Evolutionary conservation across 2,888 invertebrate genomes (phyloP).

Genomic region (Perithous albicinctus): DNA sequence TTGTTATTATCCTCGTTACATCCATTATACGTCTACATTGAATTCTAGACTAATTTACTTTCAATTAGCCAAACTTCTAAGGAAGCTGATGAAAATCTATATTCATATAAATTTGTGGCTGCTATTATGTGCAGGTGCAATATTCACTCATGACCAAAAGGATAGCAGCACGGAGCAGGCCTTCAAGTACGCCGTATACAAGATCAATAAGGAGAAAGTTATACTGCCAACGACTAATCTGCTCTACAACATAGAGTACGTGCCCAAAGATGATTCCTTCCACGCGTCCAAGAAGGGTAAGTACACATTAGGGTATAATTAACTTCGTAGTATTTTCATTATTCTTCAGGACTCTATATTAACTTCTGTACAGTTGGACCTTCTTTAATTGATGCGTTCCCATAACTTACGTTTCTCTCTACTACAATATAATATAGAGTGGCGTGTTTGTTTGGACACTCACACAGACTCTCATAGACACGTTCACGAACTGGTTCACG

Average conservation of each 20-base stretch:
- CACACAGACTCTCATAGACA: too few species aligned
- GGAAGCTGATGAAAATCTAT: not conserved
- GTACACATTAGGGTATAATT: conserved; percentile 47
- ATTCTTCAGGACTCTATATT: too few species aligned
- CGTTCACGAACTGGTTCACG: too few species aligned
- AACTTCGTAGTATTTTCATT: not conserved
- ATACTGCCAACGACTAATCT: conserved; percentile 90
- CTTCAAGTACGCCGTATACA: conserved; percentile 92
- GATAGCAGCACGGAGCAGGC: conserved; percentile 90
- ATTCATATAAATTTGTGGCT: not conserved
- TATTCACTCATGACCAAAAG: conserved; percentile 91
- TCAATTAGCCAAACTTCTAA: conserved; percentile 6
- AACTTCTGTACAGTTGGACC: too few species aligned
- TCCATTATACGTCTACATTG: not conserved
- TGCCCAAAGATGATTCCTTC: conserved; percentile 91
- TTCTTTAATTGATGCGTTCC: too few species aligned
- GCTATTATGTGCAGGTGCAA: conserved; percentile 87
- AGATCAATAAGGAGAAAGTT: conserved; percentile 90
- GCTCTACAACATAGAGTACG: conserved; percentile 91
- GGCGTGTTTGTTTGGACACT: too few species aligned
- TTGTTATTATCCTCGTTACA: conserved; percentile 3
- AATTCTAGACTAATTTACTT: not conserved
- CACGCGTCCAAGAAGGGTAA: conserved; percentile 91
- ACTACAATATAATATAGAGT: too few species aligned
- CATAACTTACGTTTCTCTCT: too few species aligned